phyloP scores from a whole-genome alignment of 2,888 invertebrate species.

The Platynereis dumerilii region DNA sequence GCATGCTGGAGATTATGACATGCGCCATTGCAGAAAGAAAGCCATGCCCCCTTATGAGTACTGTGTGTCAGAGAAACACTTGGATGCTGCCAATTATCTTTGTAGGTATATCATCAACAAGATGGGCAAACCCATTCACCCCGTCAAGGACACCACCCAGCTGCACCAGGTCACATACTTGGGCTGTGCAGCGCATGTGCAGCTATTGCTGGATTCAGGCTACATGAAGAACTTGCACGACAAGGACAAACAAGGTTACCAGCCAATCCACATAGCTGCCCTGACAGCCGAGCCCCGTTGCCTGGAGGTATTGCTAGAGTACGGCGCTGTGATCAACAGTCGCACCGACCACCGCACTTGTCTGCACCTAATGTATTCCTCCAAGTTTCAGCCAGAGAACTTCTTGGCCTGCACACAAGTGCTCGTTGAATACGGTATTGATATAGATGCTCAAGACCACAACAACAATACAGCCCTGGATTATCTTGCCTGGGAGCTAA shows the following conservation, averaged over 20 bases:
- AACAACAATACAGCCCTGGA: constrained; percentile 26
- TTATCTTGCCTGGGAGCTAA: constrained; percentile 25
- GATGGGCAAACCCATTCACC: constrained; percentile 14
- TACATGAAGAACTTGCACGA: constrained; percentile 6
- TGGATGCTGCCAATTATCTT: constrained; percentile 19
- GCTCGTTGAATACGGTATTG: constrained; percentile 12
- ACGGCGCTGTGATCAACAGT: constrained; percentile 13
- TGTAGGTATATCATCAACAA: constrained; percentile 17
- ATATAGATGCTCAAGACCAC: constrained; percentile 21
- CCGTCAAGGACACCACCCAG: constrained; percentile 9
- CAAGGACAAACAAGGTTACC: constrained; percentile 11
- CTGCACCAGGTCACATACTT: constrained; percentile 17
- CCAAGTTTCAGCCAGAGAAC: constrained; percentile 21
- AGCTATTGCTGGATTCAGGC: constrained; percentile 1
- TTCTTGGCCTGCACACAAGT: constrained; percentile 15
- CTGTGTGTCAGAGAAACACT: constrained; percentile 4
- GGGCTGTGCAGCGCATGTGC: constrained; percentile 16
- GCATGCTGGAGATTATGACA: constrained; percentile 2
- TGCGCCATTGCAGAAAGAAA: not conserved
- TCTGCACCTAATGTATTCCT: constrained; percentile 22
- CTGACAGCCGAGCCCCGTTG: constrained; percentile 14
- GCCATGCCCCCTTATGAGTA: constrained; percentile 10
- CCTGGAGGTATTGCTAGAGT: constrained; percentile 8
- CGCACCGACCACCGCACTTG: constrained; percentile 19
- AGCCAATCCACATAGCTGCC: constrained; percentile 18